Conservation (phyloP, 2,113 vertebrate species). For the Plecotus auritus region DNA sequence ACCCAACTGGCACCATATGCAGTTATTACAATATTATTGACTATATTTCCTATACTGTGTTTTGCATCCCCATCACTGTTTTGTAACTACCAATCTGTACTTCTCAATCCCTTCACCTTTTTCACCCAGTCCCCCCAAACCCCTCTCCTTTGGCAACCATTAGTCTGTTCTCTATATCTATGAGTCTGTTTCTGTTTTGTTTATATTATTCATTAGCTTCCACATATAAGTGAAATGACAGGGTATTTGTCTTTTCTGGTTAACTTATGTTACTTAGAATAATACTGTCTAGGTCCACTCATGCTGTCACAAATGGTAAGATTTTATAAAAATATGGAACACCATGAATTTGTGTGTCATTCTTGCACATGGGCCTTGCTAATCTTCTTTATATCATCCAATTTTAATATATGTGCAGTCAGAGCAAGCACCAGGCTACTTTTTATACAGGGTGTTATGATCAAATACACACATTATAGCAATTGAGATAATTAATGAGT, state of each 20-base stretch:
- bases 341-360: background rate
- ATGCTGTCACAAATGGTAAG: background rate
- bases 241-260: background rate
- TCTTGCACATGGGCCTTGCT: background rate
- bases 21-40: too few species aligned
- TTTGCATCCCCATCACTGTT: too few species aligned
- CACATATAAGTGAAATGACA: background rate
- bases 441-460: background rate
- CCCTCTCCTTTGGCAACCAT: too few species aligned
- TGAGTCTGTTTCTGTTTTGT: too few species aligned
- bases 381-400: background rate
- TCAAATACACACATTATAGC: background rate
- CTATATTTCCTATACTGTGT: too few species aligned
- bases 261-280: background rate
- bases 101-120: too few species aligned
- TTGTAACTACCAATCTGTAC: too few species aligned
- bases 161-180: too few species aligned
- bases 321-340: background rate
- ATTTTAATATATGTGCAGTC: background rate
- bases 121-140: too few species aligned
- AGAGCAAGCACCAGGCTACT: background rate
- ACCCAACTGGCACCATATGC: background rate
- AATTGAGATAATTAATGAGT: background rate
- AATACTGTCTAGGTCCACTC: background rate
- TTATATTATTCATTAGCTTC: background rate